Percentiles rank a stretch among this genome's conserved stretches.
Conservation (phyloP, 2,113 vertebrate genomes). For the Orycteropus afer region DNA sequence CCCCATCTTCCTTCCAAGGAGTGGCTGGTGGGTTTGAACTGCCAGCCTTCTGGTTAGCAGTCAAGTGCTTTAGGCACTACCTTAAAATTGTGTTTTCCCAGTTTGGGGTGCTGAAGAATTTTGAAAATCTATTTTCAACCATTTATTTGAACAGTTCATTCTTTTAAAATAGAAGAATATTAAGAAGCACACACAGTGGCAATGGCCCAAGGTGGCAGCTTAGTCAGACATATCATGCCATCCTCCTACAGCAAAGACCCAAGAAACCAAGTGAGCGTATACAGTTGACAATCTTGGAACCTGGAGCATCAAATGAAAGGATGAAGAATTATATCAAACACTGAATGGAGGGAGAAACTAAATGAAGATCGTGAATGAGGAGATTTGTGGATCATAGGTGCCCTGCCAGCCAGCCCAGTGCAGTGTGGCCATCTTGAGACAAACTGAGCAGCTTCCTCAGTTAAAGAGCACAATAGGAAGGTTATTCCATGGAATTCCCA, state of each 20-base stretch:
- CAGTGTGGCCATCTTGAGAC: not conserved
- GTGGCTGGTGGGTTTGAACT: too few species aligned
- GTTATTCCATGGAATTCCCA: too few species aligned
- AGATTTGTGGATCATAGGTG: too few species aligned
- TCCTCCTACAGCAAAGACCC: not conserved
- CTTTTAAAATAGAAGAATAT: conserved; percentile 5
- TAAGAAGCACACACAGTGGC: not conserved
- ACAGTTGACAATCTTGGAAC: not conserved
- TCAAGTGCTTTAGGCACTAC: too few species aligned
- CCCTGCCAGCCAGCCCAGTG: not conserved
- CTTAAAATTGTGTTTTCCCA: not conserved
- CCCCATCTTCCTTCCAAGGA: too few species aligned
- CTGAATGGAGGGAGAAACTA: not conserved
- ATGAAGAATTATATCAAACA: not conserved
- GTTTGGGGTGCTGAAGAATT: not conserved
- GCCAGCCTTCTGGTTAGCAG: too few species aligned
- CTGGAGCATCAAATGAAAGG: not conserved
- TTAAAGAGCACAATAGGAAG: not conserved
- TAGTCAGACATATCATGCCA: not conserved
- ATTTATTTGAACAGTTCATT: conserved; percentile 15
- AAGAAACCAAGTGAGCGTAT: not conserved
- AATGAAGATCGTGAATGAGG: not conserved
- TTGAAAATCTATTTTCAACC: not conserved
- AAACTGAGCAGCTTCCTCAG: not conserved
- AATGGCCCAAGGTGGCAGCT: not conserved